Evolutionary conservation across 2,797 vertebrate species (phyloP), one percentile per base, ranked within the genome.

Genomic region (Peromyscus attwateri): DNA sequence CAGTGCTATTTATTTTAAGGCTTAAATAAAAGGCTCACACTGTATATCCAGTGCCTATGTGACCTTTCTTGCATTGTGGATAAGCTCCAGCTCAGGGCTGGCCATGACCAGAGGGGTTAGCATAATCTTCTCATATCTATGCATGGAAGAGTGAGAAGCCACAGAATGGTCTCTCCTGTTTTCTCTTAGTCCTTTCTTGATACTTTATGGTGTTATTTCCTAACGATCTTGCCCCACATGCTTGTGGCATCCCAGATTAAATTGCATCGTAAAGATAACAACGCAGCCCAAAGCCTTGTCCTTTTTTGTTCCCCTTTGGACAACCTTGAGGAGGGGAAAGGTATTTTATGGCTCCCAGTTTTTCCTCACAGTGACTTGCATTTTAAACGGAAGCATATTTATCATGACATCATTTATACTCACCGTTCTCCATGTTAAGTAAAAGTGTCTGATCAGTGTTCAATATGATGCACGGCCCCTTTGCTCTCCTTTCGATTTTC

Each of bases 241-340:
- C 94, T 88, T 55, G 37, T 96, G 90, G 95, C 95, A 95, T 93
- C 94, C 23, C 77, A 68, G 95, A 96, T 94, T 97, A 96, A 96
- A 97, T 96, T 97, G 96, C 93, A 87, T 96, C 89, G 0, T 98
- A 98, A 98, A 98, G 96, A 96, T 97, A 96, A 97, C 95, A 92
- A 49, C 95, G 87, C 43, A 57, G 68, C 87, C 75, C 92, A 94
- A 91, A 98, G 92, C 92, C 76, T 83, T 85, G 37, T 93, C 79
- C 81, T 93, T 89, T 90, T 89, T 79, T 68, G 6, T n/a, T 81
- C 64, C n/a, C 64, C 89, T 96, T 94, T 96, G 94, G 91, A 97
- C 96, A 97, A 96, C 97, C 95, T 98, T 96, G 96, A 96, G 77
- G 89, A 95, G 73, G 70, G 70, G 76, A 90, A 80, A 82, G 79